These are phyloP conservation scores for Steinernema hermaphroditum DNA, from an alignment of 2,888 invertebrate genomes.

Conservation along the genomic window DNA sequence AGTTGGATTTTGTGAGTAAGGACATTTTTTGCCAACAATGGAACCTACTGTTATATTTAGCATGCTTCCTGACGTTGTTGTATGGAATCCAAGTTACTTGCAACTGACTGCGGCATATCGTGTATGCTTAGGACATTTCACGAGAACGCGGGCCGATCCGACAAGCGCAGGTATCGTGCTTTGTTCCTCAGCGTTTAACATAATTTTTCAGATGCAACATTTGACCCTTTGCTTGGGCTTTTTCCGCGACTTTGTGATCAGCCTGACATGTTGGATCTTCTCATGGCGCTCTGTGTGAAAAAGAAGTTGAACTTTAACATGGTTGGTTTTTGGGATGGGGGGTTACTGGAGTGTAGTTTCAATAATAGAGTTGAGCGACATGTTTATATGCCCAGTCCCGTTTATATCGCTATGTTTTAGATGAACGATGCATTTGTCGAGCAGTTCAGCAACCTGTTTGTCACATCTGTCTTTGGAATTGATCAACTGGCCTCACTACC, in stretches of 20 bases:
- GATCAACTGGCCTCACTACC: background rate
- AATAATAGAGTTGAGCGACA: no score
- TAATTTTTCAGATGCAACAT: conserved; percentile 14
- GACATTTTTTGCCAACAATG: no score
- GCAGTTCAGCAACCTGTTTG: background rate
- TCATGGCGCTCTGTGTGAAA: background rate
- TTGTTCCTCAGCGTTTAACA: no score
- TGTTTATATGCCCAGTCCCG: no score
- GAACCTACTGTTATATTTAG: background rate
- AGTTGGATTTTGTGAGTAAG: conserved; percentile 10
- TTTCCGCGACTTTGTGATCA: background rate
- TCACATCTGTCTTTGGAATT: background rate
- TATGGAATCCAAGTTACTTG: conserved; percentile 13
- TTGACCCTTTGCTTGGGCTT: background rate
- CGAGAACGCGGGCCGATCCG: background rate
- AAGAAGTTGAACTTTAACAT: conserved; percentile 3
- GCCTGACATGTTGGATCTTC: background rate
- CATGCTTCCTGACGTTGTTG: conserved; percentile 20
- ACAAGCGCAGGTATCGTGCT: conserved; percentile 19
- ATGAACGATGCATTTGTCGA: background rate
- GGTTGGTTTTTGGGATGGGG: no score
- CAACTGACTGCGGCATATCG: background rate
- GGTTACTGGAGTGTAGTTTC: no score
- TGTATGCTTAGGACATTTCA: background rate
- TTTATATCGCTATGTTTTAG: background rate